Base-by-base conservation (phyloP, 2,888 invertebrate species). In the Sipunculus nudus region DNA sequence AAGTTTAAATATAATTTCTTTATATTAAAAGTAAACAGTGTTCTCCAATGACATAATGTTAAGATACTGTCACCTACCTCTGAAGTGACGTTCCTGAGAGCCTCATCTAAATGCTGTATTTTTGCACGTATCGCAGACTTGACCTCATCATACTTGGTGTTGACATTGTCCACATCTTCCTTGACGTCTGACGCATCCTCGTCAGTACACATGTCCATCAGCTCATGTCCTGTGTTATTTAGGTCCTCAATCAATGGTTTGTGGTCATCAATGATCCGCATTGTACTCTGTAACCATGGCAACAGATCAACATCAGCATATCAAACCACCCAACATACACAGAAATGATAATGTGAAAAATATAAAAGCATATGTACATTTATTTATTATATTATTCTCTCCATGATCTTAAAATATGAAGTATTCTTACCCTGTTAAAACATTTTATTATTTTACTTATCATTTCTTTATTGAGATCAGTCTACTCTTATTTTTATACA, bases 241-340 rank as follows among this genome's bases (percentile, higher is more conserved):
- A 82, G 73, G 60, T 82, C 82, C 46, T 82, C 81, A 25, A 83
- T 75, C 59, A 81, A 78, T 28, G 81, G 80, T 61, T 82, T 81
- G 65, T 80, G 78, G 67, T 83, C 83, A 23, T 81, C 80, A 8
- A 83, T 78, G 32, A 78, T 76, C 54, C 80, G 78, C 56, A 80
- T 78, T 4, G 78, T 76, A 1, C 72, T 71, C 82, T 82, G 68
- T 2, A 60, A 41, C 48, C 8, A 45, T 32, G 13, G 45, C 19
- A 38, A 49, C 41, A 29, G 10, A 19, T 25, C 31, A 21, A 29
- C 3, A 2, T n/a, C n/a, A n/a, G n/a, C n/a, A n/a, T n/a, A 28
- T 54, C 5, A 26, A 16, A 25, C 8, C 31, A 2, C 5, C 43
- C 21, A 43, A 16, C 43, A 43, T 10, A 43, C 19, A 19, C 43